These are phyloP conservation scores for Melolontha melolontha DNA, from an alignment of 2,888 invertebrate species.

Conservation along the genomic window DNA sequence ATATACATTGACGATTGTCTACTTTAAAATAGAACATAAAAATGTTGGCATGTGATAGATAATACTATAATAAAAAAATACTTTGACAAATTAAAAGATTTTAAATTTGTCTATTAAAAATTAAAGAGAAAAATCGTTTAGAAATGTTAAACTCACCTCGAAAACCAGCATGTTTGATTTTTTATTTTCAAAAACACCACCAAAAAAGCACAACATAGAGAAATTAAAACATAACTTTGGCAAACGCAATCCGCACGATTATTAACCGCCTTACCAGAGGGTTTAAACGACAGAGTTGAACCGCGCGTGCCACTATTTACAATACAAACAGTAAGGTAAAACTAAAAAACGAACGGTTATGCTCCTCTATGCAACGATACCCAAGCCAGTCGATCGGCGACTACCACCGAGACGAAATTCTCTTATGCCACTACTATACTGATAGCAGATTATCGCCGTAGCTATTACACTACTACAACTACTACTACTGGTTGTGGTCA, in stretches of 20 bases:
- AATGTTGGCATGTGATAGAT: too few relatives aligned
- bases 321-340: constrained; percentile 19
- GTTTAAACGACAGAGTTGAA: constrained; percentile 8
- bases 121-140: constrained; percentile 3
- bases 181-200: constrained; percentile 32
- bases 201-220: constrained; percentile 39
- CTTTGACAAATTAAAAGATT: background rate
- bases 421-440: constrained; percentile 17
- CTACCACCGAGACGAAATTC: constrained; percentile 21
- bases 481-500: constrained; percentile 29
- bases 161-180: constrained; percentile 48
- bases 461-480: constrained; percentile 31
- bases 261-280: constrained; percentile 16
- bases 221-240: constrained; percentile 22
- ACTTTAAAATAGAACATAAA: too few relatives aligned
- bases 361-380: constrained; percentile 26
- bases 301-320: constrained; percentile 37
- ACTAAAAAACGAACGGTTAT: constrained; percentile 7
- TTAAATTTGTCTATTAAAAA: background rate
- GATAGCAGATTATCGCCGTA: constrained; percentile 33
- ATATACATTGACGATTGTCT: too few relatives aligned
- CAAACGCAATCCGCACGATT: background rate
- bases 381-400: constrained; percentile 30
- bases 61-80: too few relatives aligned
- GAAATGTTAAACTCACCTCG: constrained; percentile 46